A percentile compares a stretch with the other conserved stretches of the same genome.
Evolutionary conservation across 1,140 invertebrate species (phyloP).

Genomic region (Cydia splendana): DNA sequence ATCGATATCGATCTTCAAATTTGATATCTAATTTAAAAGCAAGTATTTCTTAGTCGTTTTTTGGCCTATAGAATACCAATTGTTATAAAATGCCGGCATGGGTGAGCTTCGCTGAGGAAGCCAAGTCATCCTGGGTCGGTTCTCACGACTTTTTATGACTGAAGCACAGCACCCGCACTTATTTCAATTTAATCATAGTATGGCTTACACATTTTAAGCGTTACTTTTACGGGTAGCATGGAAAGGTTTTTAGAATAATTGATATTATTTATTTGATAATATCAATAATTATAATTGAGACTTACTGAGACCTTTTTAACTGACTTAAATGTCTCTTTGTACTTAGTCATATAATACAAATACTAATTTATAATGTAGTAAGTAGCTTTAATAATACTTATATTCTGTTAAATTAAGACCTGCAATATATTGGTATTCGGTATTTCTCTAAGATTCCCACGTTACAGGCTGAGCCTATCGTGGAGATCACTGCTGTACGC

Average conservation of each 20-base stretch:
- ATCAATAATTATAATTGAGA: no score
- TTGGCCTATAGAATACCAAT: constrained; percentile 38
- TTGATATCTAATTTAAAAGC: constrained; percentile 49
- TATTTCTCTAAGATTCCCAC: no score
- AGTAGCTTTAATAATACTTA: no score
- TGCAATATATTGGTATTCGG: no score
- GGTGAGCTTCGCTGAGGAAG: constrained; percentile 41
- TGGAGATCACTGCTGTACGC: no score
- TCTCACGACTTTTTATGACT: constrained; percentile 61
- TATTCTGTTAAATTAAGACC: no score
- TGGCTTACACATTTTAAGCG: constrained; percentile 53
- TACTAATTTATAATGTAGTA: no score
- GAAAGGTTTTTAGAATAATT: constrained; percentile 22
- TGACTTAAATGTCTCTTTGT: no score
- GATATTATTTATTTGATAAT: constrained; percentile 16
- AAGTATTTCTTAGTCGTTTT: constrained; percentile 47
- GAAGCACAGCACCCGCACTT: constrained; percentile 53
- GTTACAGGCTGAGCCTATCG: no score
- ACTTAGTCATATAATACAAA: no score
- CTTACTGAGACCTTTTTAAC: no score
- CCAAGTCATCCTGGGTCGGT: constrained; percentile 47
- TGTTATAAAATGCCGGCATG: constrained; percentile 43
- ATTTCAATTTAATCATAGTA: constrained; percentile 51
- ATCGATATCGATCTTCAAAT: constrained; percentile 21
- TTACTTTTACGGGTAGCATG: constrained; percentile 32